Percentiles rank a stretch among this genome's conserved stretches.
Conservation (phyloP, 2,888 invertebrate species). For the Arctia plantaginis region DNA sequence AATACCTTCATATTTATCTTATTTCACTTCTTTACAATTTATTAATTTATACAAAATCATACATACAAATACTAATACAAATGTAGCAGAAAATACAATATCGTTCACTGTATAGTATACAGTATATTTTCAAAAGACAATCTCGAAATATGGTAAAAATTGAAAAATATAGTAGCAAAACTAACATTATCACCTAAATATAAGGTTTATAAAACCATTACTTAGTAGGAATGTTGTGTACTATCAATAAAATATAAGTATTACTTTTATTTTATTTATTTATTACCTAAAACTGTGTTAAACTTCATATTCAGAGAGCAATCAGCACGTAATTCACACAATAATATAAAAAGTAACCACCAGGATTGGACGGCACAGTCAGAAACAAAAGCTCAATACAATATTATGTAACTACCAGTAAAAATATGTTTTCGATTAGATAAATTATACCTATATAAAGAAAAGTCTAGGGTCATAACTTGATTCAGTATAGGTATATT, state of each 20-base stretch:
- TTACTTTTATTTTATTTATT: no score
- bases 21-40: not conserved
- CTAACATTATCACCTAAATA: constrained; percentile 39
- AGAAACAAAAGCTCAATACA: not conserved
- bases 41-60: not conserved
- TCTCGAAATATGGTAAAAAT: constrained; percentile 44
- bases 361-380: not conserved
- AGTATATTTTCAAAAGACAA: constrained; percentile 37
- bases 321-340: constrained; percentile 15
- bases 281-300: constrained; percentile 32
- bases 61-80: not conserved
- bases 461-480: not conserved
- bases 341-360: not conserved
- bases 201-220: constrained; percentile 37
- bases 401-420: not conserved
- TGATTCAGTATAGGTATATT: no score
- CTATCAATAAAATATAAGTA: constrained; percentile 32
- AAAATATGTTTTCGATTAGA: not conserved
- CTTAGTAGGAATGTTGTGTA: constrained; percentile 47
- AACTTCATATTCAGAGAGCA: constrained; percentile 48
- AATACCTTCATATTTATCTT: not conserved
- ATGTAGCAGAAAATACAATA: not conserved
- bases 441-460: not conserved
- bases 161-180: constrained; percentile 41
- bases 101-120: constrained; percentile 18